Evolutionary conservation across 2,888 invertebrate species (phyloP), one percentile per base, ranked within the genome.

Genomic region (Catocala sponsa): DNA sequence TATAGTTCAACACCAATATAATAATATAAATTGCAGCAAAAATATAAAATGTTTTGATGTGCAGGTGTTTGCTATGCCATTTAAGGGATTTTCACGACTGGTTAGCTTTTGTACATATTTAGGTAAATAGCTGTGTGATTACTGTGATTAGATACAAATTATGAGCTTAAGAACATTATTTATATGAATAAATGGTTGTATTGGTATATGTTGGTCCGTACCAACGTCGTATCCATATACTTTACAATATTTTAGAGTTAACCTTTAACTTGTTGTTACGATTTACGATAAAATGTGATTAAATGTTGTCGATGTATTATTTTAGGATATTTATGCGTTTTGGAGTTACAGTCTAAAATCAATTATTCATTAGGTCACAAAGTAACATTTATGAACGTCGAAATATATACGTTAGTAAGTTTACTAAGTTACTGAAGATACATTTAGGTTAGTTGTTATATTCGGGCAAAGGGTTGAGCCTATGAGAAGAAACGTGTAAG

Each of bases 91-190:
- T 66, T 5, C 44, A 58, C 55, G 61, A 32, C 60, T 47, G 48
- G 54, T 58, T 58, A 32, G 51, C 57, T 72, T 54, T 68, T 32
- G 57, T 51, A 57, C 51, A 68, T 58, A 68, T 76, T 73, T 73
- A 76, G 61, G 58, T 76, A 70, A 74, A 76, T 74, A 61, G 55
- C 62, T 55, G 54, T 62, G 63, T 74, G 68, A 71, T 65, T 74
- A 71, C 52, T 62, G 63, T 74, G 68, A 71, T 65, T 74, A 71
- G 48, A 25, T 42, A 62, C 61, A 56, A 74, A 42, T 71, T 77
- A 74, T 65, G 59, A 62, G 74, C 57, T 52, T 68, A 59, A 61
- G 61, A 62, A 54, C 63, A 63, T 74, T 62, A 71, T 68, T 65
- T 68, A 77, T 59, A 38, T 56, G 44, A 48, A n/a, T 63, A 65